Percentiles rank a stretch among this genome's conserved stretches.
These are phyloP conservation scores for Drosophila conformis DNA, from an alignment of 2,888 invertebrate species.

Conservation along the genomic window DNA sequence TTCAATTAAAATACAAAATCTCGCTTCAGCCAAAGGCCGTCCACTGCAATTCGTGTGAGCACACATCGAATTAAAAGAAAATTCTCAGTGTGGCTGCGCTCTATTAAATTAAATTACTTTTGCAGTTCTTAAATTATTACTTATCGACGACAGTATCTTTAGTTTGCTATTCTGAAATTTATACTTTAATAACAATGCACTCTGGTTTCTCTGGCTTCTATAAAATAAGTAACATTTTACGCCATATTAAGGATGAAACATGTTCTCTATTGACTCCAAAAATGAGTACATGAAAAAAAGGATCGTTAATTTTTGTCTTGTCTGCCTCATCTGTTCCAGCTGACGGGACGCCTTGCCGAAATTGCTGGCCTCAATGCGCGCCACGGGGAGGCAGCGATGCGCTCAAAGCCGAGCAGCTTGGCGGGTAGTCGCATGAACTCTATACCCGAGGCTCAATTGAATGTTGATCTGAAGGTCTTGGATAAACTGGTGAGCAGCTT, in stretches of 20 bases:
- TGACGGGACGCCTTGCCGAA: constrained; percentile 83
- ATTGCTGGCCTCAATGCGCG: constrained; percentile 80
- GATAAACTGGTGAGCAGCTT: constrained; percentile 88
- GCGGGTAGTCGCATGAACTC: constrained; percentile 80
- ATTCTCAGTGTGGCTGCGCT: not conserved
- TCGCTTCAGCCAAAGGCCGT: not conserved
- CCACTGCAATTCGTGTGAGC: not conserved
- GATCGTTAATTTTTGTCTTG: constrained; percentile 10
- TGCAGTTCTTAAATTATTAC: not conserved
- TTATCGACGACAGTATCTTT: not conserved
- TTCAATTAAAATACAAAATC: constrained; percentile 1
- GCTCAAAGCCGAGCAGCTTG: constrained; percentile 51
- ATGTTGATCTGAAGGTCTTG: constrained; percentile 87
- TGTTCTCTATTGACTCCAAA: not conserved
- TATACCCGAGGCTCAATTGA: constrained; percentile 85
- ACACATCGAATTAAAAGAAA: not conserved
- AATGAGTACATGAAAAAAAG: not conserved
- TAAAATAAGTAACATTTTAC: not conserved
- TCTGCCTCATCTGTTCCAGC: constrained; percentile 54
- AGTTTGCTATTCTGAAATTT: not conserved
- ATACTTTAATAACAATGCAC: not conserved
- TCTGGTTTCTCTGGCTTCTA: not conserved
- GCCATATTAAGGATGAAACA: not conserved
- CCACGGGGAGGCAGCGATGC: constrained; percentile 48
- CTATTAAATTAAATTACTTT: not conserved